phyloP scores from a whole-genome alignment of 2,888 invertebrate species.

The Protophormia terraenovae region DNA sequence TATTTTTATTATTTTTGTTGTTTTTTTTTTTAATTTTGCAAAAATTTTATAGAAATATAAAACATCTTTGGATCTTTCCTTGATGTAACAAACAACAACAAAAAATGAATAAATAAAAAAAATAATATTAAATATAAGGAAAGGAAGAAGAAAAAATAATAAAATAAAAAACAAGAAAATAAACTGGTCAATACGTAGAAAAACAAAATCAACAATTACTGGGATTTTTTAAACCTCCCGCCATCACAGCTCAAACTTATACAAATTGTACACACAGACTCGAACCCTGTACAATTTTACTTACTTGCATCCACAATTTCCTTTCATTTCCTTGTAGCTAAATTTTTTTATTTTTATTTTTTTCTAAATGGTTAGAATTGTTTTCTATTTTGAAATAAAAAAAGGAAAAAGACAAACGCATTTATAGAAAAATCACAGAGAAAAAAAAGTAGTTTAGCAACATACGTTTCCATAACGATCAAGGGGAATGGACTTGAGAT shows the following conservation, averaged over 20 bases:
- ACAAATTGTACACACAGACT: neutral
- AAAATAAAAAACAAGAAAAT: constrained; percentile 19
- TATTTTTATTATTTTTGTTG: neutral
- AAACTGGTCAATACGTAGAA: constrained; percentile 44
- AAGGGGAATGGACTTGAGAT: constrained; percentile 61
- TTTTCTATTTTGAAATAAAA: constrained; percentile 53
- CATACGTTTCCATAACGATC: constrained; percentile 61
- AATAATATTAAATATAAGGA: neutral
- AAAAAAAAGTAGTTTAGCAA: constrained; percentile 61
- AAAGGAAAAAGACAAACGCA: constrained; percentile 41
- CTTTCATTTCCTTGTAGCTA: constrained; percentile 63
- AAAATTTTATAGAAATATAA: constrained; percentile 40
- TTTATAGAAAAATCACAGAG: constrained; percentile 40
- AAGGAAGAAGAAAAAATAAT: neutral
- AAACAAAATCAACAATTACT: constrained; percentile 30
- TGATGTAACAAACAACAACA: constrained; percentile 12
- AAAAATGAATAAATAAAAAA: neutral
- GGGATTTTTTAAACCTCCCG: constrained; percentile 49
- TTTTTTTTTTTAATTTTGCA: constrained; percentile 25
- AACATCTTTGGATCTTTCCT: constrained; percentile 24
- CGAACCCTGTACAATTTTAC: too few species aligned
- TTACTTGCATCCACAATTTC: constrained; percentile 57
- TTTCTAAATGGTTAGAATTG: constrained; percentile 50
- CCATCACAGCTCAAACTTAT: constrained; percentile 17
- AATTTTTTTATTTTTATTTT: constrained; percentile 30